phyloP scores from a whole-genome alignment of 2,113 vertebrate genomes.

The Trochalopteron elliotii region DNA sequence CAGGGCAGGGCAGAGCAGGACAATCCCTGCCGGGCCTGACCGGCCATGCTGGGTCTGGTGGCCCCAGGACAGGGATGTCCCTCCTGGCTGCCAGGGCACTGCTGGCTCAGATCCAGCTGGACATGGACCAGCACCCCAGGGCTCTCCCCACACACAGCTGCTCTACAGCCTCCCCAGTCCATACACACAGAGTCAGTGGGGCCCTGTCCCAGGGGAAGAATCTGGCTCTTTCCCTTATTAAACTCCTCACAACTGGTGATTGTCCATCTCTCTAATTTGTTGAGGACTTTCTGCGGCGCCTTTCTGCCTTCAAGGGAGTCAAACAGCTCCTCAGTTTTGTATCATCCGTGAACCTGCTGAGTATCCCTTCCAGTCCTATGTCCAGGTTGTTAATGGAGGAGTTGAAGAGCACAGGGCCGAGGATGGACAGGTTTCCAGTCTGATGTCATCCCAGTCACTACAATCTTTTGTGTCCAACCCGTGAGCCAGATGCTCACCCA shows the following conservation, averaged over 20 bases:
- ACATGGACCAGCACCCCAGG: not conserved
- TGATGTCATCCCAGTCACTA: not conserved
- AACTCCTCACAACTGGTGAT: not conserved
- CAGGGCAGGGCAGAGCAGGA: not conserved
- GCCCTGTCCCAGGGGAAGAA: too few relatives aligned
- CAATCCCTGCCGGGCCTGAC: not conserved
- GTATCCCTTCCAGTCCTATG: not conserved
- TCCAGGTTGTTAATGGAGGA: rapidly evolving
- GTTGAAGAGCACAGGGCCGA: not conserved
- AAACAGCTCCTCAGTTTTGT: not conserved
- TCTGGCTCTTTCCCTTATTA: too few relatives aligned
- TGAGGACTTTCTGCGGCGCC: not conserved
- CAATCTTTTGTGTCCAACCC: rapidly evolving
- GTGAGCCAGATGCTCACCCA: not conserved
- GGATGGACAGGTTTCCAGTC: not conserved
- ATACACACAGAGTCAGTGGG: rapidly evolving
- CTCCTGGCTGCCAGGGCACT: not conserved
- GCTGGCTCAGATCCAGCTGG: not conserved
- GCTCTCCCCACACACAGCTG: not conserved
- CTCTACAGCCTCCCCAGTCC: not conserved
- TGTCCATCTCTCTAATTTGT: too few relatives aligned
- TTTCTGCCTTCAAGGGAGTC: not conserved
- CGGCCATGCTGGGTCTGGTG: not conserved
- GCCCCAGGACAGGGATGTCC: not conserved
- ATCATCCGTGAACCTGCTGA: not conserved